Conservation (phyloP, 2,888 invertebrate species). For the Tiphia femorata region DNA sequence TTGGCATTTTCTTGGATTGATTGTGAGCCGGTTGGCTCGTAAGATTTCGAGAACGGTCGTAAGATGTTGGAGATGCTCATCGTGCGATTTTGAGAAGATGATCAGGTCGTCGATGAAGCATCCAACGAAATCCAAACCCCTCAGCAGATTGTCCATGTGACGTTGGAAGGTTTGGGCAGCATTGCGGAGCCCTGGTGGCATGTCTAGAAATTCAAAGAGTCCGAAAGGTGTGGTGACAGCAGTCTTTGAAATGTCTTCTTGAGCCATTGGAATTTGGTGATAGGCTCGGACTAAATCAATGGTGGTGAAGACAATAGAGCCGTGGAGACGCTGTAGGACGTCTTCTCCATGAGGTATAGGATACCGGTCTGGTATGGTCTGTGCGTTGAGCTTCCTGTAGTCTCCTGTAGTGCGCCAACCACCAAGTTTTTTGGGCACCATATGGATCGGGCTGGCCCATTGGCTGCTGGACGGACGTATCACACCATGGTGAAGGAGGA, state of each 20-base stretch:
- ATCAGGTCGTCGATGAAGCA: slow-evolving; percentile 6
- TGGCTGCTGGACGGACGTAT: neutral
- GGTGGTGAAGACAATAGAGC: neutral
- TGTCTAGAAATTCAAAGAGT: neutral
- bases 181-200: neutral
- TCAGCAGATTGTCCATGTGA: neutral
- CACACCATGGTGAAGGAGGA: neutral
- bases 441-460: neutral
- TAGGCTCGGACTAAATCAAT: neutral
- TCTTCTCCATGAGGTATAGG: neutral
- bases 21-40: neutral
- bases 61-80: neutral
- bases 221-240: neutral
- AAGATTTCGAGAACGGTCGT: neutral
- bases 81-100: neutral
- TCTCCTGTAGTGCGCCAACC: neutral
- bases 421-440: neutral
- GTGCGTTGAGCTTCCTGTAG: neutral
- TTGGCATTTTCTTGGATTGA: neutral
- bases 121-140: neutral
- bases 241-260: neutral
- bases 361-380: neutral
- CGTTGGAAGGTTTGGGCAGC: slow-evolving; percentile 3
- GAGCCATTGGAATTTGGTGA: neutral
- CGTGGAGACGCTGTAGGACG: neutral